A percentile compares a stretch with the other conserved stretches of the same genome.
phyloP scores from a whole-genome alignment of 2,113 vertebrate species.

The Corythaixoides concolor region DNA sequence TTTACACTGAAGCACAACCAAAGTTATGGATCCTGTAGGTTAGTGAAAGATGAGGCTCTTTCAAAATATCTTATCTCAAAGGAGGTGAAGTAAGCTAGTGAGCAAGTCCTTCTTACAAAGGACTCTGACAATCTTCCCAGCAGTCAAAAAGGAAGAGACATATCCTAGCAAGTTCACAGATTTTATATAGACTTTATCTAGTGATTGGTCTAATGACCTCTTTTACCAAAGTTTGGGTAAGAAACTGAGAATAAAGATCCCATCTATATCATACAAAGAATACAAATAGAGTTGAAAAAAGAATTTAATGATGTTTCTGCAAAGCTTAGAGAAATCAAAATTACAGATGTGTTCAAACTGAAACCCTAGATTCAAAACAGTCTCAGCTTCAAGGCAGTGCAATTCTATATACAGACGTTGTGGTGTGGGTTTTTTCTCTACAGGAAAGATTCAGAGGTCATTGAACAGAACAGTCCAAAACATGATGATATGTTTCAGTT shows the following conservation, averaged over 20 bases:
- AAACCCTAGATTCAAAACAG: neutral
- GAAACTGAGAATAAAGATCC: neutral
- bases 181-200: neutral
- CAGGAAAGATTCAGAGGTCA: neutral
- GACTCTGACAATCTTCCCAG: neutral
- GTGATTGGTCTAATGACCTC: neutral
- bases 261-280: neutral
- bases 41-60: neutral
- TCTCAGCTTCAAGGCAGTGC: neutral
- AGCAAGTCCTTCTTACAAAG: constrained; percentile 2
- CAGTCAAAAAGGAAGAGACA: neutral
- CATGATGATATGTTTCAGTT: constrained; percentile 4
- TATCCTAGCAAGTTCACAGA: constrained; percentile 5
- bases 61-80: neutral
- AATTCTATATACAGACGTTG: neutral
- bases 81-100: neutral
- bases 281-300: neutral
- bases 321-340: neutral
- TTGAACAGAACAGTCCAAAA: constrained; percentile 18
- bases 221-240: neutral
- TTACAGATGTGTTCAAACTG: neutral
- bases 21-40: neutral
- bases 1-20: neutral
- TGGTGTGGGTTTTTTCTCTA: neutral
- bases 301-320: neutral